Percentiles rank a stretch among this genome's conserved stretches.
Evolutionary conservation across 2,888 invertebrate species (phyloP).

Genomic region (Arenicola marina): DNA sequence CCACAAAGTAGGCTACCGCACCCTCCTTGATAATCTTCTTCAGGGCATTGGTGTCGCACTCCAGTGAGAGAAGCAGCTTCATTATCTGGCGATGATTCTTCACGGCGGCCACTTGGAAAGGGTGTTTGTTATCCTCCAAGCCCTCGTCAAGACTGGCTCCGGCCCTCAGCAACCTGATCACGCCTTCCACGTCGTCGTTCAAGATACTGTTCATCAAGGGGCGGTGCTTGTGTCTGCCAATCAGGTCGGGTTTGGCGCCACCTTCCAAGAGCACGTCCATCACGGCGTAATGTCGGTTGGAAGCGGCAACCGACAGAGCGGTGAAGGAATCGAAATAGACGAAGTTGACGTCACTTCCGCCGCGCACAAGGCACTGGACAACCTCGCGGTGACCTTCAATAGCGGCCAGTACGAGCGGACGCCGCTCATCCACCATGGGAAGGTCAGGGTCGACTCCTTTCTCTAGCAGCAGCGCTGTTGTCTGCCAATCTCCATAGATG

Average conservation of each 20-base stretch:
- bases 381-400: conserved; percentile 27
- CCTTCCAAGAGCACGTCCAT: conserved; percentile 19
- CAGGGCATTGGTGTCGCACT: background rate
- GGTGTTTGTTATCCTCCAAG: conserved; percentile 10
- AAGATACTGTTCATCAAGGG: conserved; percentile 23
- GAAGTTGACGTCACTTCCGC: conserved; percentile 11
- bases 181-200: conserved; percentile 17
- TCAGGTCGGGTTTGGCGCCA: conserved; percentile 29
- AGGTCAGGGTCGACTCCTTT: conserved; percentile 17
- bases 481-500: conserved; percentile 21
- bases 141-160: conserved; percentile 18
- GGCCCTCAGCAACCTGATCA: conserved; percentile 11
- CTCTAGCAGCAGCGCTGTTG: conserved; percentile 15
- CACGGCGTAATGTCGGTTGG: conserved; percentile 13
- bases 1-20: background rate
- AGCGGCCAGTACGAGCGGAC: conserved; percentile 24
- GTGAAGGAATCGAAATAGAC: conserved; percentile 28
- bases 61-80: background rate
- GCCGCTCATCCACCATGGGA: conserved; percentile 21
- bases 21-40: background rate
- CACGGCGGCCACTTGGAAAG: conserved; percentile 14
- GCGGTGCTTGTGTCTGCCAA: conserved; percentile 19
- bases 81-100: background rate
- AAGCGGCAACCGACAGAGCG: conserved; percentile 23
- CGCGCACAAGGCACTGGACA: conserved; percentile 17